Conservation (phyloP, 2,888 invertebrate species). For the Hedychridium roseum region DNA sequence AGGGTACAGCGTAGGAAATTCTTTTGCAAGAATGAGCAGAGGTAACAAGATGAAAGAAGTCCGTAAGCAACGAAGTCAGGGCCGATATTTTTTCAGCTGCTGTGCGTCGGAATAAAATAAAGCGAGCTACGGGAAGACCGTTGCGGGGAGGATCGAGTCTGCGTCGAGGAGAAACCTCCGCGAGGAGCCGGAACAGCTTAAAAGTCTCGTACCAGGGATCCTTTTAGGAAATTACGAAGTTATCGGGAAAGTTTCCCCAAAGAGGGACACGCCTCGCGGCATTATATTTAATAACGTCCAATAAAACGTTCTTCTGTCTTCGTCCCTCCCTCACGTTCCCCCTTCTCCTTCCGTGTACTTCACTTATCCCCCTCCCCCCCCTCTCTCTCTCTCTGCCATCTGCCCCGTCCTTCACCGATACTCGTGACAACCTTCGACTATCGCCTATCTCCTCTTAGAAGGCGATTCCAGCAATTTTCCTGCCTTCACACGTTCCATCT, state of each 20-base stretch:
- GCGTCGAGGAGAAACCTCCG: constrained; percentile 25
- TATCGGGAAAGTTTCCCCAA: constrained; percentile 48
- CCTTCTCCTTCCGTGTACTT: constrained; percentile 1
- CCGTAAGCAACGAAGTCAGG: no score
- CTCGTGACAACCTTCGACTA: background rate
- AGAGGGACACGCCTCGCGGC: constrained; percentile 45
- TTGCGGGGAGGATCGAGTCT: constrained; percentile 18
- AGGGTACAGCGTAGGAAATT: no score
- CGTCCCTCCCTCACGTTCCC: constrained; percentile 7
- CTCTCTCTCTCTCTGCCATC: background rate
- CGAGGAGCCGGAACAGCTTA: constrained; percentile 31
- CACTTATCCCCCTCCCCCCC: background rate
- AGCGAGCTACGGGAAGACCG: constrained; percentile 25
- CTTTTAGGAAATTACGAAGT: constrained; percentile 54
- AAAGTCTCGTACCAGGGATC: constrained; percentile 38
- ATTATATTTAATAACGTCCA: constrained; percentile 56
- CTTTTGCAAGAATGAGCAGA: no score
- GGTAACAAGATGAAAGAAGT: no score
- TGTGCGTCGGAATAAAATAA: no score
- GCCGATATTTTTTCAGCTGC: no score
- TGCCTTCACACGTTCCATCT: no score
- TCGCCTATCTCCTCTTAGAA: background rate
- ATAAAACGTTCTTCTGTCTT: constrained; percentile 39
- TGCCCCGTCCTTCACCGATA: background rate
- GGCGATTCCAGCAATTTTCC: no score